Conservation (phyloP, 2,113 vertebrate species). For the Antechinus stuartii region DNA sequence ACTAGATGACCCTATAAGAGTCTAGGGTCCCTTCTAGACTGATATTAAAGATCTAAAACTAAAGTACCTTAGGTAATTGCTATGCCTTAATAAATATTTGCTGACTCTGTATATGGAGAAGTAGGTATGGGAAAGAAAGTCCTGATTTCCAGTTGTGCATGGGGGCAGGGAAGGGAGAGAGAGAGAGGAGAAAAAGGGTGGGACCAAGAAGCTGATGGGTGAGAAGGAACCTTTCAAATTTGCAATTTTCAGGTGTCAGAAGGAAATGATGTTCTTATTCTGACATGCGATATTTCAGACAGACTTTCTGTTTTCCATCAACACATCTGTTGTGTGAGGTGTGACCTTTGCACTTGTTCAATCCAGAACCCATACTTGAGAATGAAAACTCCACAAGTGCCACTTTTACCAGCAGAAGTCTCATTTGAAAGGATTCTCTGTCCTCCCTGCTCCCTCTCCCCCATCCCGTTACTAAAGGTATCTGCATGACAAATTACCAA, state of each 20-base stretch:
- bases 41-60: background rate
- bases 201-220: conserved; percentile 42
- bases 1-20: background rate
- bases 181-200: background rate
- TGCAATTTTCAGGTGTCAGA: conserved; percentile 76
- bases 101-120: background rate
- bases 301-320: conserved; percentile 55
- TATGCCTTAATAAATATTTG: rapidly evolving
- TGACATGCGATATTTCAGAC: background rate
- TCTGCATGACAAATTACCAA: background rate
- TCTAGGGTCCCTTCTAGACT: background rate
- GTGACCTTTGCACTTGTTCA: conserved; percentile 24
- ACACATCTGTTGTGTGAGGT: conserved; percentile 43
- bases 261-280: background rate
- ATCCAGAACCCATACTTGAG: conserved; percentile 39
- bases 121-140: background rate
- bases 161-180: background rate
- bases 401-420: background rate
- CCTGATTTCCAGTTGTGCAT: background rate
- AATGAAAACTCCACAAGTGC: conserved; percentile 14
- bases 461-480: background rate
- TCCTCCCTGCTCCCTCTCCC: background rate
- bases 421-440: background rate
- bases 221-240: conserved; percentile 58
- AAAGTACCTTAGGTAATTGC: rapidly evolving